Evolutionary conservation across 2,797 vertebrate genomes (phyloP).

Genomic region (Ispidina picta): DNA sequence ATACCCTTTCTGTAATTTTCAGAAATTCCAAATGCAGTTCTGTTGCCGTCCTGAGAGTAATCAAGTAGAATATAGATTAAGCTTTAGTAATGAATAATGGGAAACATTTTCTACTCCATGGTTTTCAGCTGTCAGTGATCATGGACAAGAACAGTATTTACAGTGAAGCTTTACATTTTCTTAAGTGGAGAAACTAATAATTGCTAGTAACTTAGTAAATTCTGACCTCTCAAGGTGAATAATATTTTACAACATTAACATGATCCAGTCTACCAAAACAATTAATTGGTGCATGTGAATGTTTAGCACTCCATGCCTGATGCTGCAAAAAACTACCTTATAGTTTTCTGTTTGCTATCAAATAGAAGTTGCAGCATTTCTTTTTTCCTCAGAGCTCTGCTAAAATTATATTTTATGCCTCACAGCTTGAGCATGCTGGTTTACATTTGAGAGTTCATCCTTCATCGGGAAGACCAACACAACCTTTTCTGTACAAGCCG

Average conservation of each 20-base stretch:
- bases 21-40: not conserved
- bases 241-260: not conserved
- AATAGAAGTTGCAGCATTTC: not conserved
- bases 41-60: not conserved
- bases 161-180: not conserved
- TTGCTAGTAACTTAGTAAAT: not conserved
- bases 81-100: not conserved
- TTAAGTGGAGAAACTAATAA: not conserved
- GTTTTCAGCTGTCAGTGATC: not conserved
- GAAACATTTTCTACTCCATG: not conserved
- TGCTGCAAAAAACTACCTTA: not conserved
- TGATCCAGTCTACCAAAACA: not conserved
- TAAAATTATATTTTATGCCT: not conserved
- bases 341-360: not conserved
- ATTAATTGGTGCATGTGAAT: not conserved
- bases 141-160: not conserved
- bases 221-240: not conserved
- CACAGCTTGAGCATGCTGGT: not conserved
- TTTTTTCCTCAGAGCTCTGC: not conserved
- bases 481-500: not conserved
- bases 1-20: not conserved
- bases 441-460: not conserved
- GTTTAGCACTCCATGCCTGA: not conserved
- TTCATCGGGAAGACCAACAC: not conserved
- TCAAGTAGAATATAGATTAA: not conserved